phyloP scores from a whole-genome alignment of 2,113 vertebrate species.

The Tachuris rubrigastra region DNA sequence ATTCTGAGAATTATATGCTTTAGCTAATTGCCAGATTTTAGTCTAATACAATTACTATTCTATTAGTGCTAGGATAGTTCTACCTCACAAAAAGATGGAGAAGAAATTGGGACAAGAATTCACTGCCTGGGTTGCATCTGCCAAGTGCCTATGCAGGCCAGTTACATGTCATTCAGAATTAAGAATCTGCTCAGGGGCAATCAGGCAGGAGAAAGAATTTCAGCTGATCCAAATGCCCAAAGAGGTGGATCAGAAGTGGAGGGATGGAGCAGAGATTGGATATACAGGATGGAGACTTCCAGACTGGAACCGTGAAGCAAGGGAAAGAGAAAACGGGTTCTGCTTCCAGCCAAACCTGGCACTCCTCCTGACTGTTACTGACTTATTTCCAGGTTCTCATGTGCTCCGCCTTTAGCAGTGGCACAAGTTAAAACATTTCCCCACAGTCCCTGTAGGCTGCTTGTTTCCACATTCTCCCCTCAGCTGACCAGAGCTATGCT shows the following conservation, averaged over 20 bases:
- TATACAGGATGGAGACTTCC: not conserved
- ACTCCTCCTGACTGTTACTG: not conserved
- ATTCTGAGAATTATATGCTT: not conserved
- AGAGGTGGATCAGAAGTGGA: not conserved
- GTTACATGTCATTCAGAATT: not conserved
- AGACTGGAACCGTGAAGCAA: not conserved
- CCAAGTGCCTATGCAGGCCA: not conserved
- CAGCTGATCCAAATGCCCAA: not conserved
- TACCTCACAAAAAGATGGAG: not conserved
- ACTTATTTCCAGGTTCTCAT: not conserved
- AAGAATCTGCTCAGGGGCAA: not conserved
- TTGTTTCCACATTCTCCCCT: not conserved
- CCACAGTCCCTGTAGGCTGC: not conserved
- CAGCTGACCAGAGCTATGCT: not conserved
- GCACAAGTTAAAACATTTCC: not conserved
- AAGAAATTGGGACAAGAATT: not conserved
- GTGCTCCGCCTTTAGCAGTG: not conserved
- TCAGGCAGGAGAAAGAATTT: not conserved
- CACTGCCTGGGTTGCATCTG: not conserved
- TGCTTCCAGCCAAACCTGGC: not conserved
- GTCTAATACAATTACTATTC: not conserved
- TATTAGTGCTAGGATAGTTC: not conserved
- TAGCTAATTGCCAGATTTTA: not conserved
- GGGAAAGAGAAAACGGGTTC: rapidly evolving
- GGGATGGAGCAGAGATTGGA: not conserved